These are phyloP conservation scores for Hyperoplus lanceolatus DNA, from an alignment of 2,797 vertebrate species.

Conservation along the genomic window DNA sequence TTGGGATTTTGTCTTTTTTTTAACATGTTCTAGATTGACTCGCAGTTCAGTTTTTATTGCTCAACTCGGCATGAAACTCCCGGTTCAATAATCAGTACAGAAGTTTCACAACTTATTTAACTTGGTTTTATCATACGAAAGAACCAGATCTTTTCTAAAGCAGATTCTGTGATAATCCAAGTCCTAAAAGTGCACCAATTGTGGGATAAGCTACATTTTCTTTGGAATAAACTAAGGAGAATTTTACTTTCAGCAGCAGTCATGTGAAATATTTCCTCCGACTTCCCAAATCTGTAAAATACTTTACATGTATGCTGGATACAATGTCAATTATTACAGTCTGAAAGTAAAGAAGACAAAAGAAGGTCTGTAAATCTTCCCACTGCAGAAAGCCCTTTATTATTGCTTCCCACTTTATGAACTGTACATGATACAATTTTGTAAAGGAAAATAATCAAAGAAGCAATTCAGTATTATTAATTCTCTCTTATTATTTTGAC, in stretches of 20 bases:
- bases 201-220: no score
- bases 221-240: not conserved
- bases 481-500: slow-evolving; percentile 17
- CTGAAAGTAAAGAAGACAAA: not conserved
- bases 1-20: no score
- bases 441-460: slow-evolving; percentile 37
- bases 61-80: no score
- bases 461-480: slow-evolving; percentile 23
- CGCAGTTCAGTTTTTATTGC: no score
- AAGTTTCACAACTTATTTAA: no score
- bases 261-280: not conserved
- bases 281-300: not conserved
- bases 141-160: no score
- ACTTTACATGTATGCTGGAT: not conserved
- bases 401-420: slow-evolving; percentile 48
- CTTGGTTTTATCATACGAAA: no score
- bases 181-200: no score
- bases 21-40: no score
- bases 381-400: slow-evolving; percentile 64
- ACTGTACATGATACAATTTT: slow-evolving; percentile 41
- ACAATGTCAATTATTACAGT: not conserved
- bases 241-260: not conserved
- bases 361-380: slow-evolving; percentile 1
- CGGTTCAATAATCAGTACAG: no score
- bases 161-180: no score